Evolutionary conservation across 2,888 invertebrate species (phyloP).

Genomic region (Falcaria lacertinaria): DNA sequence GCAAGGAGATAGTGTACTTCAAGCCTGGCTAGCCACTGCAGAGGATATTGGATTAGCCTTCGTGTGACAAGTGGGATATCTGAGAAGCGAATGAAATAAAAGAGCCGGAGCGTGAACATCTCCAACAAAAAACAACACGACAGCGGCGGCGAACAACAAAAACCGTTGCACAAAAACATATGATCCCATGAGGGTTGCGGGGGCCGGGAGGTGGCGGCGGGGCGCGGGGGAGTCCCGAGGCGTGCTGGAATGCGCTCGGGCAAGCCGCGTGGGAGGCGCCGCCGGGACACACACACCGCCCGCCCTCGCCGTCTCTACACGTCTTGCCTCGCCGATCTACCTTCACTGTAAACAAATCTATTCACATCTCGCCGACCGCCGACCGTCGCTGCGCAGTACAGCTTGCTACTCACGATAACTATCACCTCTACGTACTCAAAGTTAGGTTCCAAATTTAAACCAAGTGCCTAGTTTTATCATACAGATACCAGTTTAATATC

Average conservation of each 20-base stretch:
- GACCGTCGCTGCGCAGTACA: conserved; percentile 11
- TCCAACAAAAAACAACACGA: conserved; percentile 67
- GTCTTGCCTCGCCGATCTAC: conserved; percentile 38
- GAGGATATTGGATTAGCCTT: conserved; percentile 23
- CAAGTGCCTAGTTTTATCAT: neutral
- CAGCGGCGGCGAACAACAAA: conserved; percentile 77
- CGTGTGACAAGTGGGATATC: conserved; percentile 46
- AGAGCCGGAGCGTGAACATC: conserved; percentile 73
- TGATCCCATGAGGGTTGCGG: conserved; percentile 74
- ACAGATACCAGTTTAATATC: neutral
- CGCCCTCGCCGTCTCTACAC: conserved; percentile 14
- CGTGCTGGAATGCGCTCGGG: conserved; percentile 78
- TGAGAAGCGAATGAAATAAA: conserved; percentile 65
- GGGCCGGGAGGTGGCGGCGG: conserved; percentile 27
- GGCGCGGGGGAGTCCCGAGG: conserved; percentile 58
- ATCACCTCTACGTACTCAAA: conserved; percentile 21
- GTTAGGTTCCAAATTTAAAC: conserved; percentile 7
- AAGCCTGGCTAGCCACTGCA: neutral
- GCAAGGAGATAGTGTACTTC: neutral
- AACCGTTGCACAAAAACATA: conserved; percentile 80
- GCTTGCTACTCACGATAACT: conserved; percentile 10
- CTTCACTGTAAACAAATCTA: conserved; percentile 71
- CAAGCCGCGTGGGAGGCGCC: conserved; percentile 77
- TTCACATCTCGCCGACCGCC: conserved; percentile 49
- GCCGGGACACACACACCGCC: conserved; percentile 61